Percentiles rank a stretch among this genome's conserved stretches.
Evolutionary conservation across 2,113 vertebrate species (phyloP).

Genomic region (Tachysurus fulvidraco): DNA sequence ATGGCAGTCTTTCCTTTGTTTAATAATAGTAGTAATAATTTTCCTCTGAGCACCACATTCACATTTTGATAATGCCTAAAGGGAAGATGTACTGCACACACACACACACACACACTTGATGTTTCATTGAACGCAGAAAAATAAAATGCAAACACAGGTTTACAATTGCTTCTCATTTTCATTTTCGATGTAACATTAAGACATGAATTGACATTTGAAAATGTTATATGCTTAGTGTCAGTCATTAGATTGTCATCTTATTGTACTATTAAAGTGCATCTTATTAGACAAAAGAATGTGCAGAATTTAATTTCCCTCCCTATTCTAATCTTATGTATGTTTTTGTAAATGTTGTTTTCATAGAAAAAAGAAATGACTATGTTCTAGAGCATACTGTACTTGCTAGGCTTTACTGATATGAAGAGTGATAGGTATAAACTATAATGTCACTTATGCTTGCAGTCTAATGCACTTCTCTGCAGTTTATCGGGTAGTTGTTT

Average conservation of each 20-base stretch:
- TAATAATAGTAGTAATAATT: constrained; percentile 33
- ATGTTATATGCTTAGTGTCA: constrained; percentile 66
- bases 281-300: constrained; percentile 50
- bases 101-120: background rate
- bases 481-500: constrained; percentile 9
- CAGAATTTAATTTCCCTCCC: constrained; percentile 48
- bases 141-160: constrained; percentile 22
- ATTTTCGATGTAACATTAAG: constrained; percentile 70
- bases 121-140: background rate
- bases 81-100: background rate
- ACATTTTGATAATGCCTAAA: constrained; percentile 34
- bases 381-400: constrained; percentile 8
- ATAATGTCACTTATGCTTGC: constrained; percentile 3
- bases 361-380: constrained; percentile 26
- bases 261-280: constrained; percentile 75
- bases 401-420: background rate
- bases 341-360: background rate
- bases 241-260: constrained; percentile 73
- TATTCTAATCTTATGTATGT: constrained; percentile 45
- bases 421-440: constrained; percentile 8
- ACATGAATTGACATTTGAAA: constrained; percentile 71
- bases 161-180: constrained; percentile 68
- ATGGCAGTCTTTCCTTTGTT: constrained; percentile 33
- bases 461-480: constrained; percentile 1
- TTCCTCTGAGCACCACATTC: constrained; percentile 31